Evolutionary conservation across 2,113 vertebrate genomes (phyloP), one percentile per base, ranked within the genome.

Genomic region (Electrona antarctica): DNA sequence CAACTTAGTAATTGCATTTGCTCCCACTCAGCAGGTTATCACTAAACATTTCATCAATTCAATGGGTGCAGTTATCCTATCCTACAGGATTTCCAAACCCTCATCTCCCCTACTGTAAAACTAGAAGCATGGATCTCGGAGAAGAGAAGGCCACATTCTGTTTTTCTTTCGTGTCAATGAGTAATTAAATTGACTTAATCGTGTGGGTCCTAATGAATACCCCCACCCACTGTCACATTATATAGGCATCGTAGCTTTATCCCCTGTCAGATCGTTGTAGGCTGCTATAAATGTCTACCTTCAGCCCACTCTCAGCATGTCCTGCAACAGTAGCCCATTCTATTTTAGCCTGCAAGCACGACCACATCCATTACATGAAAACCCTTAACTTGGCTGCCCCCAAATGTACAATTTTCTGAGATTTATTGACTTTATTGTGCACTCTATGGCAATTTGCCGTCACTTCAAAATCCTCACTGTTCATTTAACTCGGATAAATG

Each of bases 381-480:
- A 45, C 29, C n/a, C 12, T 50, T 21, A 8, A 6, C 64, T 12
- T 7, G 47, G 64, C 52, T n/a, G 49, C 64, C 67, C 41, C 68
- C n/a, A 65, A 60, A 67, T 59, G 55, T 49, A 4, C 46, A 28
- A 11, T 76, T 67, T 55, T 48, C 66, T 58, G 56, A 74, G 49
- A 14, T n/a, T 52, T 64, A 55, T 59, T 33, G 47, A 15, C 49
- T 13, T 71, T 61, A 67, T 66, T 21, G 61, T n/a, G 15, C 13
- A 5, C 6, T 41, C 33, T 8, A 64, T 65, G 56, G 46, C 13
- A 52, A 68, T 13, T 28, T 28, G 48, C 48, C 11, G 3, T 29
- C 1, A n/a, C 33, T 41, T 41, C 1, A 41, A 41, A 41, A 41
- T 6, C 33, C 33, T 41, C 33, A 41, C 3, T 41, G 33, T 41